Conservation (phyloP, 2,797 vertebrate genomes). For the Adelosebastes latens region DNA sequence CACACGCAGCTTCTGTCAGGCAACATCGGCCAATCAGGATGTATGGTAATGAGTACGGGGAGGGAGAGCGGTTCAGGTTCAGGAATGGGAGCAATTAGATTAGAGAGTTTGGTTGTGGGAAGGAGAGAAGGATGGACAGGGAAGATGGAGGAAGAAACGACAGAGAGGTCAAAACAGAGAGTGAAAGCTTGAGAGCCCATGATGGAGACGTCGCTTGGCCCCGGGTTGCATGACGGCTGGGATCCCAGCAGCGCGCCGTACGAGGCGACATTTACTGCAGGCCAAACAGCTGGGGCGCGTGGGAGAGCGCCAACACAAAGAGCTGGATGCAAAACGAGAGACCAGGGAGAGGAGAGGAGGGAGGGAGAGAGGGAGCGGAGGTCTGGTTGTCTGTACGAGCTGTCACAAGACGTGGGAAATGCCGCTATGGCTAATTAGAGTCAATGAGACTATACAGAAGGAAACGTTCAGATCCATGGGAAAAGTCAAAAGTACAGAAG, state of each 20-base stretch:
- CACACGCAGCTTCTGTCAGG: slow-evolving; percentile 70
- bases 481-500: slow-evolving; percentile 45
- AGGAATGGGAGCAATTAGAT: slow-evolving; percentile 50
- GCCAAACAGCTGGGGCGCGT: slow-evolving; percentile 72
- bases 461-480: slow-evolving; percentile 44
- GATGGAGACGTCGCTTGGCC: slow-evolving; percentile 12
- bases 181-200: background rate
- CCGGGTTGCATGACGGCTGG: slow-evolving; percentile 16
- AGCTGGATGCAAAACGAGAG: slow-evolving; percentile 38
- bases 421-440: slow-evolving; percentile 66
- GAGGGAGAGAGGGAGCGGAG: background rate
- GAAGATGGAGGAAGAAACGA: background rate
- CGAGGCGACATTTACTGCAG: slow-evolving; percentile 66
- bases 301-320: slow-evolving; percentile 59
- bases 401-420: slow-evolving; percentile 73
- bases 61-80: slow-evolving; percentile 24
- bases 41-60: slow-evolving; percentile 65
- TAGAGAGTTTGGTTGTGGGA: background rate
- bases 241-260: slow-evolving; percentile 39
- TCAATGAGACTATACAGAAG: slow-evolving; percentile 47
- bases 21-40: slow-evolving; percentile 64
- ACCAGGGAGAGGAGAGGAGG: background rate
- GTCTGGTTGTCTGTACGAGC: slow-evolving; percentile 55
- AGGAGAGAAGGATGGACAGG: background rate
- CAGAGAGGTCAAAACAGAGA: background rate